Percentiles rank a stretch among this genome's conserved stretches.
phyloP scores from a whole-genome alignment of 2,888 invertebrate species.

The Ischnus inquisitorius region DNA sequence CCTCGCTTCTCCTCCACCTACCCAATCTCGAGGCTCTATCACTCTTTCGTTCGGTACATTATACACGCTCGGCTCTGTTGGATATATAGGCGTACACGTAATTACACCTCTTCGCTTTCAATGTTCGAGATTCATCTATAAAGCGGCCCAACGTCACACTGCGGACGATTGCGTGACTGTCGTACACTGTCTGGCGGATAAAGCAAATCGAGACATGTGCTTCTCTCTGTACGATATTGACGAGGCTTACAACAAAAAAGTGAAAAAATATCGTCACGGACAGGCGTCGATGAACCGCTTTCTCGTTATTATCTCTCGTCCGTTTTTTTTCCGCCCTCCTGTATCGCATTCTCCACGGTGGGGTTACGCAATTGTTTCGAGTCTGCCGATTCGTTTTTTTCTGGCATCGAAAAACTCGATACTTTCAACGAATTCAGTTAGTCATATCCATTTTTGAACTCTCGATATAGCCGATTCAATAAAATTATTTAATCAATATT shows the following conservation, averaged over 20 bases:
- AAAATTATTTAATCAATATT: no score
- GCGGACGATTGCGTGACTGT: conserved; percentile 21
- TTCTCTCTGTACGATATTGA: background rate
- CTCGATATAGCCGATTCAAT: no score
- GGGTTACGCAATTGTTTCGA: background rate
- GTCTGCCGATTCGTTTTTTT: background rate
- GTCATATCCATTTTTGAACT: no score
- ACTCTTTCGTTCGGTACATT: conserved; percentile 20
- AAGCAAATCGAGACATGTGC: background rate
- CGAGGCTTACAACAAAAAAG: background rate
- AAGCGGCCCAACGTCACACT: conserved; percentile 7
- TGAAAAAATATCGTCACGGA: background rate
- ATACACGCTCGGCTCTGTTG: conserved; percentile 30
- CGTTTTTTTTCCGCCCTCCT: background rate
- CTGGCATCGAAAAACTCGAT: no score
- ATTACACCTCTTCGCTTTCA: conserved; percentile 50
- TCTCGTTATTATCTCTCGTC: background rate
- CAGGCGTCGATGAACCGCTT: conserved; percentile 22
- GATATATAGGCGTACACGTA: conserved; percentile 44
- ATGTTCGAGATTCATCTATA: conserved; percentile 38
- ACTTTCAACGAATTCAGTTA: no score
- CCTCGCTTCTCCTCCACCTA: conserved; percentile 26
- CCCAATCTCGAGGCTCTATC: conserved; percentile 10
- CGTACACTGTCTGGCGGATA: conserved; percentile 2
- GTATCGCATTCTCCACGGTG: background rate